A percentile compares a stretch with the other conserved stretches of the same genome.
These are phyloP conservation scores for Conus ventricosus DNA, from an alignment of 1,140 invertebrate species.

Conservation along the genomic window DNA sequence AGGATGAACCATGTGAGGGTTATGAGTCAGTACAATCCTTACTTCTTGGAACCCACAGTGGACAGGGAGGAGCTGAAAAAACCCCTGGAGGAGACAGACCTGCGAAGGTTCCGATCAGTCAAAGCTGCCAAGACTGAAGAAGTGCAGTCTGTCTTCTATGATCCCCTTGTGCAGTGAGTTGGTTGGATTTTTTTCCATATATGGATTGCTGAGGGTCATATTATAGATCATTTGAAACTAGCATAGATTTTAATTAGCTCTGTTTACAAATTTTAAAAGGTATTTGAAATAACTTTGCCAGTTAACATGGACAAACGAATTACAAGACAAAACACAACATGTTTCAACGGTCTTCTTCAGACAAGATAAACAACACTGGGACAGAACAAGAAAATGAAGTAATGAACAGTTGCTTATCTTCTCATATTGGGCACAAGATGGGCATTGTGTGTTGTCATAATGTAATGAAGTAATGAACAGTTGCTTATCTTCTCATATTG, in stretches of 20 bases:
- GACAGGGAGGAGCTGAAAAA: slow-evolving; percentile 52
- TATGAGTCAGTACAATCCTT: slow-evolving; percentile 43
- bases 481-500: too few relatives aligned
- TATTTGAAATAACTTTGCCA: too few relatives aligned
- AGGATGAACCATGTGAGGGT: slow-evolving; percentile 46
- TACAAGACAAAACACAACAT: too few relatives aligned
- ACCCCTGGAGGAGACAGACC: slow-evolving; percentile 51
- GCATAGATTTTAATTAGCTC: not conserved
- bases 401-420: too few relatives aligned
- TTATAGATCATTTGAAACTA: not conserved
- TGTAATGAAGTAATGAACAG: too few relatives aligned
- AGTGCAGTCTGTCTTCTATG: slow-evolving; percentile 55
- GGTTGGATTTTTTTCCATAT: not conserved
- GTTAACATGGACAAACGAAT: too few relatives aligned
- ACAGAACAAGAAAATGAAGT: too few relatives aligned
- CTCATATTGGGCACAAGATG: too few relatives aligned
- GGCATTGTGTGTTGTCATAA: too few relatives aligned
- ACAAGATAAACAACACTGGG: too few relatives aligned
- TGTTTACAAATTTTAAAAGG: not conserved
- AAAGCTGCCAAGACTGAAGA: slow-evolving; percentile 63
- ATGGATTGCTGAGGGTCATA: not conserved
- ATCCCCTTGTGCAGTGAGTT: slow-evolving; percentile 56
- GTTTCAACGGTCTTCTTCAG: too few relatives aligned
- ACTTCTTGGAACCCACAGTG: slow-evolving; percentile 52
- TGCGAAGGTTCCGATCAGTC: slow-evolving; percentile 56